Percentiles rank a stretch among this genome's conserved stretches.
These are phyloP conservation scores for Drosophila teissieri DNA, from an alignment of 1,140 invertebrate species.

Conservation along the genomic window DNA sequence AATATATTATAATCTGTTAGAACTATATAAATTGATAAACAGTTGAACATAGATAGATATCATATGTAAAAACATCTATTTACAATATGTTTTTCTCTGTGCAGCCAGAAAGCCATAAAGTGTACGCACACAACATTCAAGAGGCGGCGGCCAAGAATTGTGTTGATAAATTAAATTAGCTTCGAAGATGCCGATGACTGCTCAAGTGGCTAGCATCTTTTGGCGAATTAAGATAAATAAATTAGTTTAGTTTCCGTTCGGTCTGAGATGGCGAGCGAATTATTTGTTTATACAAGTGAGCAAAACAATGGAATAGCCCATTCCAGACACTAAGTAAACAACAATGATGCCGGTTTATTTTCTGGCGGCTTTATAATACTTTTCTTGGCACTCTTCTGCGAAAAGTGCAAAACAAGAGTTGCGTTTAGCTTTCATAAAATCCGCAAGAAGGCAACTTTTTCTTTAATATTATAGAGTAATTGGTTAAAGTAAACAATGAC, in stretches of 20 bases:
- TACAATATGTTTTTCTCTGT: slow-evolving; percentile 10
- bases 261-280: slow-evolving; percentile 17
- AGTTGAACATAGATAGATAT: too few relatives aligned
- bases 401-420: slow-evolving; percentile 11
- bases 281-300: slow-evolving; percentile 37
- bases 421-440: neutral
- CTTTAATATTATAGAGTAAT: neutral
- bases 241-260: slow-evolving; percentile 28
- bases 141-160: slow-evolving; percentile 27
- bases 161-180: slow-evolving; percentile 76
- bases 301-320: slow-evolving; percentile 15
- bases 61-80: neutral
- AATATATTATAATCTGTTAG: too few relatives aligned
- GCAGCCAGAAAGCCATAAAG: slow-evolving; percentile 39
- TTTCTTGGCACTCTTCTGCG: slow-evolving; percentile 3
- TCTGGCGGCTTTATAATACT: slow-evolving; percentile 8
- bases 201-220: slow-evolving; percentile 35
- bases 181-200: slow-evolving; percentile 22
- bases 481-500: neutral
- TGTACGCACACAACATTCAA: slow-evolving; percentile 51
- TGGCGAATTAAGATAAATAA: slow-evolving; percentile 51
- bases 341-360: neutral
- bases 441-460: neutral
- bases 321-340: slow-evolving; percentile 38
- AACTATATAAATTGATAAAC: too few relatives aligned